Evolutionary conservation across 1,140 invertebrate species (phyloP).

Genomic region (Heliconius nattereri): DNA sequence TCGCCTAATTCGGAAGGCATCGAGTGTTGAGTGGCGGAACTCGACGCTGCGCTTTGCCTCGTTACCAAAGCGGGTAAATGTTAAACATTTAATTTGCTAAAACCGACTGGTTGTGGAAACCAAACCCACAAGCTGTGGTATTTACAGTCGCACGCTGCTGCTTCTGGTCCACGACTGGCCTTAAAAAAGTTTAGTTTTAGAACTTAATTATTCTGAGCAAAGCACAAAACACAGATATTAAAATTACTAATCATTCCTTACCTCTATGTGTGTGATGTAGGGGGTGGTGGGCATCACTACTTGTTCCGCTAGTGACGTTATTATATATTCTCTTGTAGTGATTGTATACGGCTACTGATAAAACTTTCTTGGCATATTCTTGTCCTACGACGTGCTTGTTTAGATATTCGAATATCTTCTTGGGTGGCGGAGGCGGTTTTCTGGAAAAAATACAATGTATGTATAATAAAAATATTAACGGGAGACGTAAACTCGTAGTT

Average conservation of each 20-base stretch:
- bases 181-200: too few species aligned
- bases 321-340: constrained; percentile 99
- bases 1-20: too few species aligned
- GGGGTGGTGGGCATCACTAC: constrained; percentile 84
- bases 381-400: constrained; percentile 99
- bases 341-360: constrained; percentile 99
- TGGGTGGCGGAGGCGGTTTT: constrained; percentile 95
- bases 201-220: too few species aligned
- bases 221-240: too few species aligned
- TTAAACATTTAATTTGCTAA: too few species aligned
- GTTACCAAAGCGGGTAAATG: too few species aligned
- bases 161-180: too few species aligned
- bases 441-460: constrained; percentile 64
- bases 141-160: too few species aligned
- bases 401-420: constrained; percentile 98
- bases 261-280: constrained; percentile 88
- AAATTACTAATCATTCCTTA: constrained; percentile 57
- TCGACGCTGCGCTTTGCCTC: too few species aligned
- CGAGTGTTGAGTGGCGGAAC: too few species aligned
- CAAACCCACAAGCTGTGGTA: too few species aligned
- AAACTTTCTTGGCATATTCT: constrained; percentile 98
- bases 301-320: constrained; percentile 87
- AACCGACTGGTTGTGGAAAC: too few species aligned
- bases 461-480: background rate
- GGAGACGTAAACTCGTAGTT: background rate